phyloP scores from a whole-genome alignment of 2,888 invertebrate genomes.

The Cephus pulcher region DNA sequence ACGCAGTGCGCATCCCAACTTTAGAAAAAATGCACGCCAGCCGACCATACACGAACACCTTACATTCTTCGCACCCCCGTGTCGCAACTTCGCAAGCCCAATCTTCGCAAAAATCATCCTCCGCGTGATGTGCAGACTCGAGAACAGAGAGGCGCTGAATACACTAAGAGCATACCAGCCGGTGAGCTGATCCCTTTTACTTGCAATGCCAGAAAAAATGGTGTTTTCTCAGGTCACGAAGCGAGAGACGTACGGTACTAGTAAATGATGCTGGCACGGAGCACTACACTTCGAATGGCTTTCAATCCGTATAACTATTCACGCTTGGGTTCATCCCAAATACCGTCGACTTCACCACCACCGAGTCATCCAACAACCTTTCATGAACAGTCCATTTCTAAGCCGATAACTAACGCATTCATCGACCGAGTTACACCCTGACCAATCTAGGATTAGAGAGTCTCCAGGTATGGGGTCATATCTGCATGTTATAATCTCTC shows the following conservation, averaged over 20 bases:
- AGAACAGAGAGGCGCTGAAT: slow-evolving; percentile 27
- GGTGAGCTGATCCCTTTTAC: slow-evolving; percentile 43
- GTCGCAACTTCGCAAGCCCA: slow-evolving; percentile 33
- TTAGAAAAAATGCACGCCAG: slow-evolving; percentile 6
- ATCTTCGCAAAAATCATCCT: slow-evolving; percentile 32
- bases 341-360: background rate
- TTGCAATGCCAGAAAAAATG: slow-evolving; percentile 32
- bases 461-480: slow-evolving; percentile 33
- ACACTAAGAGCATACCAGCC: slow-evolving; percentile 27
- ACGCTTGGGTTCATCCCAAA: slow-evolving; percentile 19
- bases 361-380: background rate
- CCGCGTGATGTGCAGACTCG: slow-evolving; percentile 25
- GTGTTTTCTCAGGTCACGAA: slow-evolving; percentile 41
- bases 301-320: slow-evolving; percentile 9
- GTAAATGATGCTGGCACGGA: background rate
- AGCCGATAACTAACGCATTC: background rate
- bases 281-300: background rate
- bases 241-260: slow-evolving; percentile 11
- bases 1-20: slow-evolving; percentile 30
- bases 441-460: slow-evolving; percentile 28
- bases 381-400: background rate
- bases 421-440: slow-evolving; percentile 12
- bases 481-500: background rate
- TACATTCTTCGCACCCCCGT: slow-evolving; percentile 39
- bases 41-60: slow-evolving; percentile 31